Base-by-base conservation (phyloP, 2,888 invertebrate genomes). In the Coecobrya sp. region DNA sequence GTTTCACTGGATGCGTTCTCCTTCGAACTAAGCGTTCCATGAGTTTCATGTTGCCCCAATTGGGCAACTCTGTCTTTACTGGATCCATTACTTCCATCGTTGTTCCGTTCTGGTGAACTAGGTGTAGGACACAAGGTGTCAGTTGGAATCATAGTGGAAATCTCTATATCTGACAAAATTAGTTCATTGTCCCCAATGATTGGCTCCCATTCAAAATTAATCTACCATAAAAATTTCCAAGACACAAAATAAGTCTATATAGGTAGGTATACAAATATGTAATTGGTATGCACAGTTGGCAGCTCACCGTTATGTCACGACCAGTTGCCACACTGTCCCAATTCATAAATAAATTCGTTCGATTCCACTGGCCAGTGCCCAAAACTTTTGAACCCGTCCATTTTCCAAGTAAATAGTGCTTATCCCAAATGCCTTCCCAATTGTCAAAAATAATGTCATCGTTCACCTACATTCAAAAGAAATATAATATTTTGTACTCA, bases 391-490 rank as follows among this genome's bases (percentile, higher is more conserved):
- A 76, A 0, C 92, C 92, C 3, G 84, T 88, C 92, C 92, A 92
- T 13, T 88, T 92, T 30, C 92, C 92, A 22, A 92, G 70, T 16
- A 92, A n/a, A 65, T 65, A 55, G 16, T 65, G 73, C 42, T 92
- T 92, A 16, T 88, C 84, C 92, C 92, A 92, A 3, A 92, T 59
- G 1, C 93, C 93, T 13, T 87, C 87, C 93, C 93, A 91, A 30
- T 91, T 93, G 59, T 93, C 93, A 79, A 93, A 93, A n/a, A 93
- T 65, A 7, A 93, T 91, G 55, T 93, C 87, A 42, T 93, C 93
- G 52, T 93, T 91, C 5, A 91, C 85, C 93, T 93, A 70, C 27
- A n/a, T n/a, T n/a, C n/a, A n/a, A n/a, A n/a, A n/a, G n/a, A n/a
- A n/a, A n/a, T n/a, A n/a, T n/a, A 86, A 68, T 62, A 49, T 13